A percentile compares a stretch with the other conserved stretches of the same genome.
These are phyloP conservation scores for Mionectes macconnelli DNA, from an alignment of 2,113 vertebrate species.

Conservation along the genomic window DNA sequence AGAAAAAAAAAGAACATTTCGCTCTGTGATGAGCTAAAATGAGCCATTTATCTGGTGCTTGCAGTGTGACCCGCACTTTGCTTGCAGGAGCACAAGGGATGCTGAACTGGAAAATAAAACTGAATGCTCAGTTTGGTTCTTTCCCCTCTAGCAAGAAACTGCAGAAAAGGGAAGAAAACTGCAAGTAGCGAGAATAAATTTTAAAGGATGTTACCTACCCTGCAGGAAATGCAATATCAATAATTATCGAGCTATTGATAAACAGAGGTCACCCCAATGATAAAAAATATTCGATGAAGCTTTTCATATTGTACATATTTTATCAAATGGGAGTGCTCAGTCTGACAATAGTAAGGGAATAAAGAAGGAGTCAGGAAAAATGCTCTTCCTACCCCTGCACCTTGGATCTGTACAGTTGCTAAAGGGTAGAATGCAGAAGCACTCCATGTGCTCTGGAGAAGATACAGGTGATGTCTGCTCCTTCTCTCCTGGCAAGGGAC, in stretches of 20 bases:
- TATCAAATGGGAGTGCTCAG: neutral
- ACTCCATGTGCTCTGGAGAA: neutral
- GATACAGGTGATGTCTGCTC: neutral
- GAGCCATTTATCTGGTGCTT: neutral
- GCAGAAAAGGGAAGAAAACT: neutral
- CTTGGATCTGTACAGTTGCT: rapidly evolving
- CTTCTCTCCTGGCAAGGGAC: neutral
- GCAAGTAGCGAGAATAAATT: neutral
- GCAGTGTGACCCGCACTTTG: neutral
- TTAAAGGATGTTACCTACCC: neutral
- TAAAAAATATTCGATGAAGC: neutral
- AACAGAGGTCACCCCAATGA: neutral
- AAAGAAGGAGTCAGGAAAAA: neutral
- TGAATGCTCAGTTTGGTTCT: neutral
- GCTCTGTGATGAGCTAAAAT: neutral
- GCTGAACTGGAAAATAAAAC: slow-evolving; percentile 38
- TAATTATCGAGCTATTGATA: neutral
- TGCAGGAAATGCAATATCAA: neutral
- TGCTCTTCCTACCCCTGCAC: neutral
- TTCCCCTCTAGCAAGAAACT: neutral
- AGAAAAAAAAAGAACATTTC: neutral
- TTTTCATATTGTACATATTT: neutral
- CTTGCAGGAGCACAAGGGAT: neutral
- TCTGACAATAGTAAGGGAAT: neutral
- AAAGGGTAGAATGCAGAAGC: neutral